Evolutionary conservation across 2,888 invertebrate genomes (phyloP), one percentile per base, ranked within the genome.

Genomic region (Neocrepidodera transversa): DNA sequence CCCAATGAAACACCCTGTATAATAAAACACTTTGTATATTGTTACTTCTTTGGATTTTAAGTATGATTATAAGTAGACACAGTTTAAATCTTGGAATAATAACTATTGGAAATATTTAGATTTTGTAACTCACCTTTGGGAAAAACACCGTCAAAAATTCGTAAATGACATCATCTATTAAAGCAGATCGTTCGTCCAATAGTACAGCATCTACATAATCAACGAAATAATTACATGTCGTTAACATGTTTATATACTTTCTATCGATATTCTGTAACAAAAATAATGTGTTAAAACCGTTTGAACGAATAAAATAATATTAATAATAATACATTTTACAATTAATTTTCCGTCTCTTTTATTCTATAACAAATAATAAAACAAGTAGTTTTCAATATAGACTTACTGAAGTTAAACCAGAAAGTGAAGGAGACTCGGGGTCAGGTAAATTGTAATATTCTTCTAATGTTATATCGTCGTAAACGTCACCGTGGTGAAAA

Each of bases 131-230:
- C 79, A 93, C 91, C 86, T 94, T 95, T 0, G 95, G 93, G 76
- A 95, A 93, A 77, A 93, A 95, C 62, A 92, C 89, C 71, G 89
- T 89, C 77, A 95, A 85, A 78, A 96, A 95, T 74, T 92, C 91
- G 77, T 91, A 91, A 71, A 95, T 92, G 71, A 89, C 86, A 52
- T 89, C 88, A 72, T 93, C 92, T 65, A 90, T 93, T 7, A 96
- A 82, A 8, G 93, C 93, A 58, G 88, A 86, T 67, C 95, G 84
- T 79, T 96, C 95, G 76, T 95, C 95, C 52, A 93, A 80, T 43
- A 96, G 80, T 16, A 95, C 87, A n/a, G 93, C 89, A 76, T 95
- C 95, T 62, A 95, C 87, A 76, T 95, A 96, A 78, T 95, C 95
- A 28, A 92, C 87, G 67, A 95, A 87, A 71, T 91, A 91, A 72